Evolutionary conservation across 2,113 vertebrate genomes (phyloP).

Genomic region (Coturnix japonica): DNA sequence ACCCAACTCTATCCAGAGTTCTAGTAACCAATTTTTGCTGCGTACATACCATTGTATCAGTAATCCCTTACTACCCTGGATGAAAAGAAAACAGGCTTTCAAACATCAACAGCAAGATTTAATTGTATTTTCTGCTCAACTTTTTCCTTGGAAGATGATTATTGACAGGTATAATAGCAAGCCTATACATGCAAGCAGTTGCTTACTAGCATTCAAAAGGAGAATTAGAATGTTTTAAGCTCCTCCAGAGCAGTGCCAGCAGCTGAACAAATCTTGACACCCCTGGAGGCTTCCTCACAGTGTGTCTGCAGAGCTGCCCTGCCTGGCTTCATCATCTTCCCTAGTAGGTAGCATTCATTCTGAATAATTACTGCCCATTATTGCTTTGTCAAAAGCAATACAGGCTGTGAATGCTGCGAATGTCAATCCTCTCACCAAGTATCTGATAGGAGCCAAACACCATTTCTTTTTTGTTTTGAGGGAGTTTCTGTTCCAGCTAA

Average conservation of each 20-base stretch:
- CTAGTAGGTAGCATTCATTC: conserved; percentile 32
- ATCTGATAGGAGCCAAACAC: not conserved
- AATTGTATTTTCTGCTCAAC: not conserved
- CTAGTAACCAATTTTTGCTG: not conserved
- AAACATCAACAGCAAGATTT: not conserved
- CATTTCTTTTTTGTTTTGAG: not conserved
- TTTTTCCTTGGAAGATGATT: not conserved
- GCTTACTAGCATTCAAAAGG: conserved; percentile 18
- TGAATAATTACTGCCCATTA: not conserved
- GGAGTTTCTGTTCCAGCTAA: not conserved
- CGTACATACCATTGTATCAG: not conserved
- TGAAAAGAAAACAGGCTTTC: not conserved
- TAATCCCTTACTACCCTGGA: not conserved
- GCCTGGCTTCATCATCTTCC: not conserved
- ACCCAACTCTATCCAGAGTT: not conserved
- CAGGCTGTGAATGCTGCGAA: not conserved
- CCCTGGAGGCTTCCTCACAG: not conserved
- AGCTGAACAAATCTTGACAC: conserved; percentile 22
- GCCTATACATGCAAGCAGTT: not conserved
- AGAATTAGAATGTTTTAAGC: conserved; percentile 20
- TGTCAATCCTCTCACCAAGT: not conserved
- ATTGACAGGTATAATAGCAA: not conserved
- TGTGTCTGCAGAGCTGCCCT: not conserved
- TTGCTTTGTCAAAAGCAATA: conserved; percentile 2
- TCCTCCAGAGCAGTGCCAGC: not conserved